phyloP scores from a whole-genome alignment of 2,113 vertebrate species.

The Microtus ochrogaster region DNA sequence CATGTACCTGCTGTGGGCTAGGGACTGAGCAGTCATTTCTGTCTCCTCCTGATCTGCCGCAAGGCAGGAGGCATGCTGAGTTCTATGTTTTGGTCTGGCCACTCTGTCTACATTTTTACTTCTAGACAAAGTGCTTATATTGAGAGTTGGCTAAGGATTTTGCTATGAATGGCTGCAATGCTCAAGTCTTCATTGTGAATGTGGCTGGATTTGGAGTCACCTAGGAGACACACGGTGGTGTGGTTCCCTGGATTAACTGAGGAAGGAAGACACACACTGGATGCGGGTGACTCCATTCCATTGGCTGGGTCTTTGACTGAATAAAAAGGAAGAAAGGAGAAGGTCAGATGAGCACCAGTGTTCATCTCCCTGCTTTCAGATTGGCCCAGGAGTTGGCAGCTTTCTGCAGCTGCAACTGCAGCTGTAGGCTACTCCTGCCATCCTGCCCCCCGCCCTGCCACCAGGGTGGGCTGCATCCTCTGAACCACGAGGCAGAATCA shows the following conservation, averaged over 20 bases:
- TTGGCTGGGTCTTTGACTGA: background rate
- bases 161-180: no score
- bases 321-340: background rate
- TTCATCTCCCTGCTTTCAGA: background rate
- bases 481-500: background rate
- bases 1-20: background rate
- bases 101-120: background rate
- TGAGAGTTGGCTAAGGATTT: background rate
- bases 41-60: background rate
- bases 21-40: background rate
- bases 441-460: background rate
- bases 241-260: background rate
- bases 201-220: background rate
- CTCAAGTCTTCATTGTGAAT: background rate
- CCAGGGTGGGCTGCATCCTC: no score
- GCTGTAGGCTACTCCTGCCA: no score
- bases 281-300: background rate
- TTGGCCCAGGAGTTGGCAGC: background rate
- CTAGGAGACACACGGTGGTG: background rate
- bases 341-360: no score
- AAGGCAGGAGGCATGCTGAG: background rate
- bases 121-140: background rate
- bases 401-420: no score
- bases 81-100: background rate
- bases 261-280: no score